Evolutionary conservation across 2,113 vertebrate genomes (phyloP), one percentile per base, ranked within the genome.

Genomic region (Chloroceryle aenea): DNA sequence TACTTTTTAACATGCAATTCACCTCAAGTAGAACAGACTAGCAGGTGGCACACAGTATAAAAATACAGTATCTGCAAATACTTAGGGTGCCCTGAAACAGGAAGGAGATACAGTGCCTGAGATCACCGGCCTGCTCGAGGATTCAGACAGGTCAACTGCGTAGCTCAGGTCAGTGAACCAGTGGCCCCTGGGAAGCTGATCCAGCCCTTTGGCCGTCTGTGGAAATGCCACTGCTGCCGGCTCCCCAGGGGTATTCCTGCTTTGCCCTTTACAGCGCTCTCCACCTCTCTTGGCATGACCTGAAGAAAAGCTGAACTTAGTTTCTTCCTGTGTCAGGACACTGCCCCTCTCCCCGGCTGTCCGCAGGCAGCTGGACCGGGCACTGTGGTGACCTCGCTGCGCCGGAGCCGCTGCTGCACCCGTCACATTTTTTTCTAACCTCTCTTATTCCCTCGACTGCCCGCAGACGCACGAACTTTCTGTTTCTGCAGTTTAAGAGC

Each of bases 251-350:
- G 29, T 34, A 29, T 0, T 2, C 38, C 38, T 48, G 45, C 67
- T n/a, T 20, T 62, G 45, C 30, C 50, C 30, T 4, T 10, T 42
- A 4, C 53, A 73, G 73, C 26, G 10, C 27, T 7, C 3, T 9
- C 38, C 17, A 0, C 11, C 38, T 21, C 38, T 56, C 1, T 5
- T 14, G 63, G 8, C 1, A 3, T 14, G 36, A 25, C 38, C 40
- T 6, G 45, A 59, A 43, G 36, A 34, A 34, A 36, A 7, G 53
- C 1, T 52, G 50, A 45, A 10, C 38, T 53, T 74, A 30, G 63
- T 30, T 71, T 58, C 26, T 72, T 52, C 62, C 42, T 29, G 2
- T 12, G 63, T 12, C 27, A 58, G 72, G n/a, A 22, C 6, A 26
- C 75, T 30, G 47, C 42, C 32, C 19, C 38, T 18, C 1, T 6